A percentile compares a stretch with the other conserved stretches of the same genome.
Evolutionary conservation across 2,113 vertebrate species (phyloP).

Genomic region (Dromiciops gliroides): DNA sequence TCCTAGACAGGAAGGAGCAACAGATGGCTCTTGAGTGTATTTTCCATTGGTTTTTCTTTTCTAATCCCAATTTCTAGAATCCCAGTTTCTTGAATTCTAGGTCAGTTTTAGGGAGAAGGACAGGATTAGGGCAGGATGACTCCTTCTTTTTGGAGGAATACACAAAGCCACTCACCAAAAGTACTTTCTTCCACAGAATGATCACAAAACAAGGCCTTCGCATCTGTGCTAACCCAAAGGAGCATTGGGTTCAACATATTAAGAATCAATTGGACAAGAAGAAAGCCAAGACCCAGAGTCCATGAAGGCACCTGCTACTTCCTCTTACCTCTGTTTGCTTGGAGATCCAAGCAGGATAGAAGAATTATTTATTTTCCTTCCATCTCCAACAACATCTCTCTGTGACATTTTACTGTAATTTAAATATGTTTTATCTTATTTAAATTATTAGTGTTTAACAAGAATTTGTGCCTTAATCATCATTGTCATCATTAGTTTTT

Average conservation of each 20-base stretch:
- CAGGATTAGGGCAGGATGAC: neutral
- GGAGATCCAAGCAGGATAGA: neutral
- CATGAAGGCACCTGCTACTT: neutral
- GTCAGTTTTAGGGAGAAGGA: neutral
- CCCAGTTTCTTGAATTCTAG: neutral
- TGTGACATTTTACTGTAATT: neutral
- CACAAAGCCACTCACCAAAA: neutral
- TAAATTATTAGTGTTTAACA: neutral
- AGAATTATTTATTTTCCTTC: neutral
- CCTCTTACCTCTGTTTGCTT: neutral
- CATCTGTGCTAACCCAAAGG: neutral
- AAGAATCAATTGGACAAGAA: neutral
- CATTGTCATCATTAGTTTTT: neutral
- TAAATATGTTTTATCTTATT: constrained; percentile 29
- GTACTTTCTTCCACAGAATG: constrained; percentile 2
- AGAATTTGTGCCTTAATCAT: neutral
- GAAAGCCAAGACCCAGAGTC: neutral
- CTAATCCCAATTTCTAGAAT: neutral
- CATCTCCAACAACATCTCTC: neutral
- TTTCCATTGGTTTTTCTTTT: neutral
- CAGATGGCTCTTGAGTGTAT: neutral
- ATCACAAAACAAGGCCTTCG: neutral
- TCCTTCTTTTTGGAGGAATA: neutral
- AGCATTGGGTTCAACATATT: constrained; percentile 37
- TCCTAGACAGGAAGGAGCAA: neutral